Conservation (phyloP, 2,888 invertebrate genomes). For the Arctia plantaginis region DNA sequence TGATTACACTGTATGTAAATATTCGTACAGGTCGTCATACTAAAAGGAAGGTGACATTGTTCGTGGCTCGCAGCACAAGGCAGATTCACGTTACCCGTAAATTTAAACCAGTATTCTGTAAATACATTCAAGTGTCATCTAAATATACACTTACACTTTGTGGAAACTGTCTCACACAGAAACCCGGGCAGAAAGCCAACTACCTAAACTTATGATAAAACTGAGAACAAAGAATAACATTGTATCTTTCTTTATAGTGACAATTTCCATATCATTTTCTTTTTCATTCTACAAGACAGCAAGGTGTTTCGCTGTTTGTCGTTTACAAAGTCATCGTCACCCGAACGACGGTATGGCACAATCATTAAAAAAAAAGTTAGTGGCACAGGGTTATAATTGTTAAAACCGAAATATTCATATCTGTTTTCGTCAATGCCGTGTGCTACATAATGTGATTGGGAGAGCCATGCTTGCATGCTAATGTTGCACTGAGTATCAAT, state of each 20-base stretch:
- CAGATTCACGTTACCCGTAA: slow-evolving; percentile 4
- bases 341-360: no score
- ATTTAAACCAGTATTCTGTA: slow-evolving; percentile 30
- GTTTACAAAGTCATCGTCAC: no score
- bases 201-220: slow-evolving; percentile 34
- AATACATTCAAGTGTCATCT: slow-evolving; percentile 33
- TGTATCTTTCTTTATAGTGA: neutral
- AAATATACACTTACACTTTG: slow-evolving; percentile 49
- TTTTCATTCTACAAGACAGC: no score
- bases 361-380: no score
- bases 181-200: slow-evolving; percentile 58
- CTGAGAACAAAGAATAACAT: neutral
- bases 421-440: no score
- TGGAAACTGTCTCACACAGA: slow-evolving; percentile 44
- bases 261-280: neutral
- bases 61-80: neutral
- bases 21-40: neutral
- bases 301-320: no score
- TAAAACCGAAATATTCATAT: no score
- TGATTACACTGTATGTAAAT: neutral
- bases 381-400: no score
- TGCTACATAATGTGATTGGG: no score
- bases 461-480: no score
- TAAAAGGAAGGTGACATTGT: neutral
- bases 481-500: no score